These are phyloP conservation scores for Tangara arthus DNA, from an alignment of 2,797 vertebrate genomes.

Conservation along the genomic window DNA sequence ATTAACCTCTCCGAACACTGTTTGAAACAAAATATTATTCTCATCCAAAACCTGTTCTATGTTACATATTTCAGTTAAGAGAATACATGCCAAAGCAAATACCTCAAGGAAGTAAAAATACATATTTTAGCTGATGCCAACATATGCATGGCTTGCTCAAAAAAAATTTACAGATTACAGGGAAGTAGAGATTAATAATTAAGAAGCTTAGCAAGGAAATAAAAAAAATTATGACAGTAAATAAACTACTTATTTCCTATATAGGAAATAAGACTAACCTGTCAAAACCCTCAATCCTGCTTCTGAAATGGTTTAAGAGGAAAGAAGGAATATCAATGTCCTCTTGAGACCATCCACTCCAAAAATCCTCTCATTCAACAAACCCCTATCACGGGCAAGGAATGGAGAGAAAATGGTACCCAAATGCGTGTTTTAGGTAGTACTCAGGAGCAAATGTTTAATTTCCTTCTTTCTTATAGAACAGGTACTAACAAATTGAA, in stretches of 20 bases:
- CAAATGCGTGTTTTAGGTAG: background rate
- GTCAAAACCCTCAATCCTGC: background rate
- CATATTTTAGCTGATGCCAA: background rate
- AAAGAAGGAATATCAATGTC: background rate
- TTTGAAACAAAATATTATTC: background rate
- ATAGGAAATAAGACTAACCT: background rate
- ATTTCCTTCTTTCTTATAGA: background rate
- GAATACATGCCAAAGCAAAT: background rate
- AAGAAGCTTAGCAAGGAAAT: background rate
- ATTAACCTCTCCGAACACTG: background rate
- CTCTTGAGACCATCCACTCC: background rate
- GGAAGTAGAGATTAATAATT: background rate
- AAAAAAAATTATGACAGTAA: background rate
- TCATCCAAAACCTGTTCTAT: background rate
- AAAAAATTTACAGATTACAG: background rate
- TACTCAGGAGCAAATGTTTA: background rate
- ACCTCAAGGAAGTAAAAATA: background rate
- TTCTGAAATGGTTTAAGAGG: background rate
- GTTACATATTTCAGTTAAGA: background rate
- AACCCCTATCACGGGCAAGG: background rate
- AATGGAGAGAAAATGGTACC: background rate
- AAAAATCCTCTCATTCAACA: background rate
- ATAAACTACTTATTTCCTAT: too few species aligned
- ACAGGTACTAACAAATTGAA: background rate
- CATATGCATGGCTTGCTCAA: background rate